Percentiles rank a stretch among this genome's conserved stretches.
These are phyloP conservation scores for Myrmecobius fasciatus DNA, from an alignment of 2,113 vertebrate genomes.

Conservation along the genomic window DNA sequence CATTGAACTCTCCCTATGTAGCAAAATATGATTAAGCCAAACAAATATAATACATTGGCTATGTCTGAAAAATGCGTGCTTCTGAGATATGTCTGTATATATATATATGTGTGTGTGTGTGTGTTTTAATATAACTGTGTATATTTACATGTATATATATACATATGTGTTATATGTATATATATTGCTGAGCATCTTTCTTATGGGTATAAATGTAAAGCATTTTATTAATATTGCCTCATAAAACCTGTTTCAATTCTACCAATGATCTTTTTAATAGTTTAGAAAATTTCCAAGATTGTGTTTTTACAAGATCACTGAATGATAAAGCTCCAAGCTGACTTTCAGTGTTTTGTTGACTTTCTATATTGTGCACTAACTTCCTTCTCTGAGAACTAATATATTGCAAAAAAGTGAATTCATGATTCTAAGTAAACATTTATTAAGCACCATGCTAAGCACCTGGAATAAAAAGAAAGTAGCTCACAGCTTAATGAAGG, in stretches of 20 bases:
- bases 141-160: neutral
- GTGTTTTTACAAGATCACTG: neutral
- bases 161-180: too few relatives aligned
- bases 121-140: too few relatives aligned
- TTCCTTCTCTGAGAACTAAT: neutral
- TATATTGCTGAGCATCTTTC: neutral
- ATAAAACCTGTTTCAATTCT: conserved; percentile 28
- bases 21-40: neutral
- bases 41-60: neutral
- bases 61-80: neutral
- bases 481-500: neutral
- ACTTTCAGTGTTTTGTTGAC: conserved; percentile 8
- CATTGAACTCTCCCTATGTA: neutral
- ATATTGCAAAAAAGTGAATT: neutral
- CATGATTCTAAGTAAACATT: neutral
- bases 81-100: neutral
- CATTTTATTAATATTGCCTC: conserved; percentile 29
- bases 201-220: conserved; percentile 29
- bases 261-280: conserved; percentile 29
- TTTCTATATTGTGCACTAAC: conserved; percentile 6
- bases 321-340: neutral
- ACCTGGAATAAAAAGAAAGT: neutral
- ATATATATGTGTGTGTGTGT: neutral
- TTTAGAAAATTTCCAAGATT: conserved; percentile 10
- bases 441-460: neutral